Evolutionary conservation across 2,113 vertebrate species (phyloP).

Genomic region (Laticauda laticaudata): DNA sequence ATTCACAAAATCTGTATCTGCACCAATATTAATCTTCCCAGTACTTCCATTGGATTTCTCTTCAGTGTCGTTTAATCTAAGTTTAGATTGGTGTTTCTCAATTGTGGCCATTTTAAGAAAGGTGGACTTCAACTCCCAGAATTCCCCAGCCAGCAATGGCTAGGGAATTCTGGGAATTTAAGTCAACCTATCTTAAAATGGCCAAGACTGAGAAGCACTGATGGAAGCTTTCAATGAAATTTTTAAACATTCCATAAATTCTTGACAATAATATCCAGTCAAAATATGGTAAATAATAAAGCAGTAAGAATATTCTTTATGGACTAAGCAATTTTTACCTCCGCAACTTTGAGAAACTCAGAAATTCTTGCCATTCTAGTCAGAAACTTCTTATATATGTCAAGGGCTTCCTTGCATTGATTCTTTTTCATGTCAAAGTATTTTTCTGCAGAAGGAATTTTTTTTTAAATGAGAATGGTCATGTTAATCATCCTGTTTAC

Average conservation of each 20-base stretch:
- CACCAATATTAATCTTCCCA: background rate
- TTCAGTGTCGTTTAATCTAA: background rate
- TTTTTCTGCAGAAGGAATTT: constrained; percentile 79
- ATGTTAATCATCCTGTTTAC: background rate
- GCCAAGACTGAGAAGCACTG: background rate
- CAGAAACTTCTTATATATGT: constrained; percentile 98
- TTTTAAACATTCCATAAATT: background rate
- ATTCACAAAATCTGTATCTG: background rate
- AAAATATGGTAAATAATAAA: background rate
- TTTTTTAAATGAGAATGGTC: constrained; percentile 8
- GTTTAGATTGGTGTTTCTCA: background rate
- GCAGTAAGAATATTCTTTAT: background rate
- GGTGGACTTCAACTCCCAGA: background rate
- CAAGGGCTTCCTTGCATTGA: constrained; percentile 97
- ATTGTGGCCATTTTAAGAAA: background rate
- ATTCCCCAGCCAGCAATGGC: background rate
- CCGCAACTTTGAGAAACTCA: constrained; percentile 98
- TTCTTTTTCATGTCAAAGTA: constrained; percentile 99
- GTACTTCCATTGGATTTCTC: background rate
- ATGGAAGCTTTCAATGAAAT: background rate
- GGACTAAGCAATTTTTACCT: constrained; percentile 73
- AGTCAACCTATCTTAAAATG: background rate
- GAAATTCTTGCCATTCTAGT: constrained; percentile 98
- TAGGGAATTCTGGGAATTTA: background rate
- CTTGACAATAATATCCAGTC: background rate